Base-by-base conservation (phyloP, 2,113 vertebrate genomes). In the Corydoras maculifer region DNA sequence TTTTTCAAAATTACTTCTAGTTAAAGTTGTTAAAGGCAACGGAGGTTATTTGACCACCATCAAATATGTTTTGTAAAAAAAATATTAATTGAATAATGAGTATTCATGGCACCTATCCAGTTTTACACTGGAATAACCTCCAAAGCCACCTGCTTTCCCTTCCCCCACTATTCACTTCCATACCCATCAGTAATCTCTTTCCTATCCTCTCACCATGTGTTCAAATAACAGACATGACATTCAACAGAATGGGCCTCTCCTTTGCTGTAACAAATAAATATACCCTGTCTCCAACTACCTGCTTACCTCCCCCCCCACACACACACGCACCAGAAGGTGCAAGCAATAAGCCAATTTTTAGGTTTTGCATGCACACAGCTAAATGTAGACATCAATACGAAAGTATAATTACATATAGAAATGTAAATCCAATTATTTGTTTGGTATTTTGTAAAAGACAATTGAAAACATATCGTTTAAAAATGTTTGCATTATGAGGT, bases 191-290 rank as follows among this genome's bases (percentile, higher is more conserved):
- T 73, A 75, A 78, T 75, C 77, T 66, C 62, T 62, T 58, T 64
- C 55, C 30, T 58, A 75, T 59, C 69, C 64, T 74, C 68, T 60
- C 69, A 75, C 65, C 76, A 75, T 74, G 72, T 78, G 76, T 72
- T 68, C 54, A 70, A 68, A 58, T 63, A 72, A 60, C 58, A 62
- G 61, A 64, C 9, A 10, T 15, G 59, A 18, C 43, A 70, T 67
- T 63, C 58, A 74, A 15, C 62, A 74, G 60, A 70, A n/a, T 51
- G 29, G 55, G 25, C 51, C 18, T 49, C 61, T 64, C 30, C 18
- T 7, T 62, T 35, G 51, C 14, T 62, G 51, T 62, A 5, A 32
- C 59, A 61, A 35, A 61, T 43, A 57, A 51, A 57, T 32, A 57
- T 35, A 9, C 63, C 7, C 35, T 43, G 35, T 43, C 35, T 43